These are phyloP conservation scores for Cryptus viduatorius DNA, from an alignment of 2,888 invertebrate genomes.

Conservation along the genomic window DNA sequence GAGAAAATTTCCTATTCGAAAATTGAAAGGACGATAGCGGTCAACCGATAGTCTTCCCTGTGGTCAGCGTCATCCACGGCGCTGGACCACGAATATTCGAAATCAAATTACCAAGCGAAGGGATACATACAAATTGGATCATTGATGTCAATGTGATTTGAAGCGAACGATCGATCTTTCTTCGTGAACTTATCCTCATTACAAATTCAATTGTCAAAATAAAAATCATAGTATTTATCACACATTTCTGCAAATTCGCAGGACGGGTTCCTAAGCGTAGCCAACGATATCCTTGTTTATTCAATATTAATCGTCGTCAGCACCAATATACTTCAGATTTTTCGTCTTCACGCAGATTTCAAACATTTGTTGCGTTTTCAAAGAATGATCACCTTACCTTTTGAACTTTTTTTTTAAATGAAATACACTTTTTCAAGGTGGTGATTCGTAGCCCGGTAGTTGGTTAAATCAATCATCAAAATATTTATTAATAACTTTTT, in stretches of 20 bases:
- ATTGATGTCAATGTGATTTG: background rate
- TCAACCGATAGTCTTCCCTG: background rate
- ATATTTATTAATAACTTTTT: too few relatives aligned
- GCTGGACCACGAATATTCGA: background rate
- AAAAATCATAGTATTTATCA: too few relatives aligned
- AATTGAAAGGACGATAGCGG: background rate
- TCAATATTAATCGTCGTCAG: background rate
- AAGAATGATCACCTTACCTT: too few relatives aligned
- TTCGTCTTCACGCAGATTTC: background rate
- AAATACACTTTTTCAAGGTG: too few relatives aligned
- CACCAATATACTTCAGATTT: too few relatives aligned
- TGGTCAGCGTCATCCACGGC: background rate
- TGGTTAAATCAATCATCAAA: too few relatives aligned
- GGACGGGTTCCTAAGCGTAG: too few relatives aligned
- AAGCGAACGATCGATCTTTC: background rate
- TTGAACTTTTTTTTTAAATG: too few relatives aligned
- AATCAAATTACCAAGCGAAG: background rate
- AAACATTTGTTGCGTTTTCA: too few relatives aligned
- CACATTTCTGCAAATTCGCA: too few relatives aligned
- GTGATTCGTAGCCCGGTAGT: too few relatives aligned
- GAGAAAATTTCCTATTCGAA: background rate
- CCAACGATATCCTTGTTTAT: background rate
- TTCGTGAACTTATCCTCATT: background rate
- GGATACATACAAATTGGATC: background rate
- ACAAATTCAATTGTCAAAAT: background rate